phyloP scores from a whole-genome alignment of 35 echinoderm and acorn worm species.

The Lytechinus variegatus region DNA sequence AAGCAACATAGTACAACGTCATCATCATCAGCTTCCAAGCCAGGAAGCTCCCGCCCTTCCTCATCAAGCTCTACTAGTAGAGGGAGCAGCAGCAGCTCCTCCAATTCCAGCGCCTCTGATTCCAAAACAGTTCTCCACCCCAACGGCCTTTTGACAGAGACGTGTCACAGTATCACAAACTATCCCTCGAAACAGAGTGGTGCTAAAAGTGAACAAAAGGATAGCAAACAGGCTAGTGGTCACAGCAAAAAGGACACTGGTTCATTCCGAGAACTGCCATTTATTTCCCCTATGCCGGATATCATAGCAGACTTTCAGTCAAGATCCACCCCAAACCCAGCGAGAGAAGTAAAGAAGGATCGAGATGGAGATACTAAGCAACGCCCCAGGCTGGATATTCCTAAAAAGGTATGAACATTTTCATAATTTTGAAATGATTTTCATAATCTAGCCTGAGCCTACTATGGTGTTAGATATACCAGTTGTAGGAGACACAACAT shows the following conservation, averaged over 20 bases:
- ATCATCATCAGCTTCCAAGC: not conserved
- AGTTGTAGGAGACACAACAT: too few species aligned
- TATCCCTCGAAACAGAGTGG: not conserved
- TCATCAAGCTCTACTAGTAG: conserved; percentile 19
- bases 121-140: conserved; percentile 40
- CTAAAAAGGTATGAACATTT: not conserved
- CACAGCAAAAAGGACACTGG: not conserved
- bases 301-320: not conserved
- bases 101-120: conserved; percentile 25
- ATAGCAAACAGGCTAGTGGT: not conserved
- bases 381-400: conserved; percentile 1
- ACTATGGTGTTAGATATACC: too few species aligned
- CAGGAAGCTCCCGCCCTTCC: conserved; percentile 24
- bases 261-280: not conserved
- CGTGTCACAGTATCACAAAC: not conserved
- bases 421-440: not conserved
- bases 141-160: conserved; percentile 40
- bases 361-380: conserved; percentile 15
- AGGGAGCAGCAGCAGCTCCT: not conserved
- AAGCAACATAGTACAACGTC: not conserved
- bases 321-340: not conserved
- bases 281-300: not conserved
- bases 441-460: too few species aligned
- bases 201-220: conserved; percentile 12
- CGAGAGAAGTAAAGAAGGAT: conserved; percentile 22